These are phyloP conservation scores for Catocala nupta DNA, from an alignment of 2,888 invertebrate genomes.

Conservation along the genomic window DNA sequence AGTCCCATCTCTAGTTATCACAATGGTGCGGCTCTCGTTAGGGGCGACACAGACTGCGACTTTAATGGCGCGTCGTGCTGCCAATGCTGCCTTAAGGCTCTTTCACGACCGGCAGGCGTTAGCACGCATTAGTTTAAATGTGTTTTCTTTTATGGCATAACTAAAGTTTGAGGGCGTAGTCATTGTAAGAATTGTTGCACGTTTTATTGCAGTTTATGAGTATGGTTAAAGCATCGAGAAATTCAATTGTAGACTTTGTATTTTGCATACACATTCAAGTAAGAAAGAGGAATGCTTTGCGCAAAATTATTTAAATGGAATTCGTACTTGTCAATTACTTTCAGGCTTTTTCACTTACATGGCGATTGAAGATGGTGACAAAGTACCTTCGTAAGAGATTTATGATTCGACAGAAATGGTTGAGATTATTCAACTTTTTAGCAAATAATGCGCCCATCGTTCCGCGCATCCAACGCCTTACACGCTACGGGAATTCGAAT, in stretches of 20 bases:
- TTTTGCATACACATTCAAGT: conserved; percentile 3
- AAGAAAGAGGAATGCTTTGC: background rate
- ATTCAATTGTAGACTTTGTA: conserved; percentile 14
- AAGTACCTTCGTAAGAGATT: conserved; percentile 13
- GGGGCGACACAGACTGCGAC: conserved; percentile 48
- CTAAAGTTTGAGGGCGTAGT: conserved; percentile 34
- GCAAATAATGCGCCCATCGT: conserved; percentile 3
- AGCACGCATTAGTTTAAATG: conserved; percentile 52
- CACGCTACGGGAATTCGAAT: conserved; percentile 15
- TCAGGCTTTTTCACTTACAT: background rate
- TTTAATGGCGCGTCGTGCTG: conserved; percentile 56
- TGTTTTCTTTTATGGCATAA: conserved; percentile 49
- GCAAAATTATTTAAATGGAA: conserved; percentile 4
- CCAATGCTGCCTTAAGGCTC: conserved; percentile 49
- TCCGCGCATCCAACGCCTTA: background rate
- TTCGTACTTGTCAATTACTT: conserved; percentile 1
- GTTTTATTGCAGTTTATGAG: conserved; percentile 19
- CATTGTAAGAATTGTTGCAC: conserved; percentile 22
- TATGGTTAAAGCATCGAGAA: conserved; percentile 4
- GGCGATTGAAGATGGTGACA: background rate
- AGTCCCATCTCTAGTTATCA: conserved; percentile 50
- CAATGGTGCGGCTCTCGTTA: conserved; percentile 54
- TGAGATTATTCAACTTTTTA: conserved; percentile 21
- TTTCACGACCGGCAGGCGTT: conserved; percentile 51
- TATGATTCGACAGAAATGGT: conserved; percentile 9